These are phyloP conservation scores for Nannoperca obscura DNA, from an alignment of 2,797 vertebrate species.

Conservation along the genomic window DNA sequence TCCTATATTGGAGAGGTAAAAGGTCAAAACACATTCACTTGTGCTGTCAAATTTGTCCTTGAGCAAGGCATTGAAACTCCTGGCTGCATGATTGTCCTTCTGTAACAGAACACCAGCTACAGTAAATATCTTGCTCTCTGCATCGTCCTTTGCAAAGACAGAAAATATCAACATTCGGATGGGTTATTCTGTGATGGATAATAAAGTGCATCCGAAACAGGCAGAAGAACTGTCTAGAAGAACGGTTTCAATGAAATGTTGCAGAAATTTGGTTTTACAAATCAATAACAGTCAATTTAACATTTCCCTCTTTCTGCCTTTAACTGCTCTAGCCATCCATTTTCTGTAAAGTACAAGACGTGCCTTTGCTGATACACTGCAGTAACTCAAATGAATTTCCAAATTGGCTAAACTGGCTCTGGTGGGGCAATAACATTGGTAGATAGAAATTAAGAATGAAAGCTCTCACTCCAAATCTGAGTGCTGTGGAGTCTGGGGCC, in stretches of 20 bases:
- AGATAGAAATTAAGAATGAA: conserved; percentile 40
- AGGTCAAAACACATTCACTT: conserved; percentile 47
- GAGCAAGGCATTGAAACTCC: conserved; percentile 35
- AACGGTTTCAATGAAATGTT: conserved; percentile 47
- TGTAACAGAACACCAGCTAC: conserved; percentile 31
- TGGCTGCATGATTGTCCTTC: conserved; percentile 28
- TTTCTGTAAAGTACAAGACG: conserved; percentile 39
- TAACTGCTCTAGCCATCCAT: conserved; percentile 45
- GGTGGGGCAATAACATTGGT: conserved; percentile 43
- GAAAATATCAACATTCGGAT: conserved; percentile 19
- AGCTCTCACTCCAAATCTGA: conserved; percentile 43
- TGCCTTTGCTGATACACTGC: conserved; percentile 25
- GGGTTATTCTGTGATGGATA: conserved; percentile 28
- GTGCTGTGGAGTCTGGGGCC: conserved; percentile 43
- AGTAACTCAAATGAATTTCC: conserved; percentile 52
- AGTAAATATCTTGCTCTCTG: conserved; percentile 27
- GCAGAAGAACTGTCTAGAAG: conserved; percentile 10
- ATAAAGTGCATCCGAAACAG: conserved; percentile 29
- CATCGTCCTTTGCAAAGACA: background rate
- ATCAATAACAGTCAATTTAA: conserved; percentile 62
- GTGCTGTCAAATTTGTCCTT: conserved; percentile 51
- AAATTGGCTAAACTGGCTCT: conserved; percentile 49
- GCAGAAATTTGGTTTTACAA: conserved; percentile 47
- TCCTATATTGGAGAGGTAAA: conserved; percentile 42
- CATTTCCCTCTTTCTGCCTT: conserved; percentile 45